Base-by-base conservation (phyloP, 2,888 invertebrate genomes). In the Alentia gelatinosa region DNA sequence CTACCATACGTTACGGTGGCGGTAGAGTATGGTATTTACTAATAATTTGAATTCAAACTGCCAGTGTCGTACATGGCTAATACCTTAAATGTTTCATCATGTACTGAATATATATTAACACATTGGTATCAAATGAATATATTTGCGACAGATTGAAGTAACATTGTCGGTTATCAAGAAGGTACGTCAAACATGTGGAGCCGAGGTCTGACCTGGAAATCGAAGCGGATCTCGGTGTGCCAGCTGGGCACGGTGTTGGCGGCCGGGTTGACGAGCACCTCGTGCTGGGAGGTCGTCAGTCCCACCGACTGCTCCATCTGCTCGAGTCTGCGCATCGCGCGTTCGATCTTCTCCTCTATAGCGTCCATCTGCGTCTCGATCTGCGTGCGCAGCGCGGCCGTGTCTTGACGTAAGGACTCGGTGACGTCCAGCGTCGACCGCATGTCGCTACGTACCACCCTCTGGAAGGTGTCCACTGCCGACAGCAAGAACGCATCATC, bases 291-390 rank as follows among this genome's bases (percentile, higher is more conserved):
- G 1, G n/a, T 63, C 7, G 5, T 84, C 86, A 94, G 93, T 23
- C 84, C 90, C 12, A 94, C 93, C 19, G 94, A 94, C 86, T 93
- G 93, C 42, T 93, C 92, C 33, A 94, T 89, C 56, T 89, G 89
- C 15, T 74, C 86, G 12, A 93, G 79, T 39, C 91, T 75, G 12
- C 50, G n/a, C 89, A 89, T 86, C 15, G 93, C 92, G 33, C 79
- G 68, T 12, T n/a, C 90, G 12, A 93, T 50, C 86, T 93, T 93
- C 26, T 40, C 90, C 35, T 92, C 90, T 3, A 94, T 83, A 23
- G 39, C 74, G 15, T 79, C 83, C 47, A 92, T 83, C 19, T 68
- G 75, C 0, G 26, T 33, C 50, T 91, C 90, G 26, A 92, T 47
- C 63, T 12, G 79, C 47, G 40, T 37, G 19, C 40, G 50, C 30